Percentiles rank a stretch among this genome's conserved stretches.
These are phyloP conservation scores for Bothrops jararaca DNA, from an alignment of 2,113 vertebrate genomes.

Conservation along the genomic window DNA sequence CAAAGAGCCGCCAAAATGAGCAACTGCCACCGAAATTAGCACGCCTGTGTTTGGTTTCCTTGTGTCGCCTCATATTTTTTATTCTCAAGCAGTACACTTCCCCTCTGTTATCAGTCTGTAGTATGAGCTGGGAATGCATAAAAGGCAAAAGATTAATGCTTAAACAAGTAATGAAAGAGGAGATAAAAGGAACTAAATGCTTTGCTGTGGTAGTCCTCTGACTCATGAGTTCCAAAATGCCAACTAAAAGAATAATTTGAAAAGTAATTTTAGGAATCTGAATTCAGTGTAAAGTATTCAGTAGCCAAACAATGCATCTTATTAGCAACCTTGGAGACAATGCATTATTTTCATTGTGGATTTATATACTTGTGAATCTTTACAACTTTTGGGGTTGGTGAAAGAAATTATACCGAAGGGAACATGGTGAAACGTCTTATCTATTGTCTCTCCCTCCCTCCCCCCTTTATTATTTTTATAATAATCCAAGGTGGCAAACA, in stretches of 20 bases:
- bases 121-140: neutral
- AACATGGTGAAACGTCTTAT: neutral
- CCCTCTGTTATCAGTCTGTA: neutral
- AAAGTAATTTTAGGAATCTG: neutral
- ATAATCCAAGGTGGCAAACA: too few relatives aligned
- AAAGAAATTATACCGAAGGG: neutral
- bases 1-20: neutral
- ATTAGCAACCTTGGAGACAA: neutral
- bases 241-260: neutral
- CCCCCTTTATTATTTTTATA: too few relatives aligned
- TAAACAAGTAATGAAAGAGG: neutral
- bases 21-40: neutral
- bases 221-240: neutral
- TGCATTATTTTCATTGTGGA: neutral
- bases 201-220: neutral
- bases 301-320: too few relatives aligned
- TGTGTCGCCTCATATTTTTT: neutral
- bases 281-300: neutral
- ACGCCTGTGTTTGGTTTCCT: neutral
- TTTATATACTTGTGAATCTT: neutral
- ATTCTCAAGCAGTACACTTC: neutral
- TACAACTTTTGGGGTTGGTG: neutral
- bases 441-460: neutral
- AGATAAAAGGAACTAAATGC: neutral
- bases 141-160: too few relatives aligned